These are phyloP conservation scores for Perca schrenkii DNA, from an alignment of 2,113 vertebrate genomes.

Conservation along the genomic window DNA sequence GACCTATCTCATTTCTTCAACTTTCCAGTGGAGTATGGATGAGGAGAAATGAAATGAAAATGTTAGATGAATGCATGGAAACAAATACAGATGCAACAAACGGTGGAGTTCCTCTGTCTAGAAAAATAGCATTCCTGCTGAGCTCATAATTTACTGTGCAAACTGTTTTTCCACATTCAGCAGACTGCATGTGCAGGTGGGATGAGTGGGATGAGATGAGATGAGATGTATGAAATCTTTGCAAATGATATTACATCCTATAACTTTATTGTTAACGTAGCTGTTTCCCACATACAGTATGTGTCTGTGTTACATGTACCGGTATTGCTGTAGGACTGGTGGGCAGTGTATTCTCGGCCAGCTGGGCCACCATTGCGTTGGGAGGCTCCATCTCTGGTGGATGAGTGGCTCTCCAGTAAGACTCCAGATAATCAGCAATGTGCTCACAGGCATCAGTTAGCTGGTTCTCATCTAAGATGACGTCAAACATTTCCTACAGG, in stretches of 20 bases:
- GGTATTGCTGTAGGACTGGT: constrained; percentile 83
- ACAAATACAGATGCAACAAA: constrained; percentile 24
- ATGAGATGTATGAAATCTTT: constrained; percentile 33
- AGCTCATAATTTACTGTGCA: constrained; percentile 1
- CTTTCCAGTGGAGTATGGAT: constrained; percentile 65
- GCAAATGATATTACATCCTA: neutral
- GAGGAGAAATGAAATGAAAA: constrained; percentile 77
- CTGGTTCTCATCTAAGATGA: constrained; percentile 98
- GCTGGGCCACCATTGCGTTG: constrained; percentile 90
- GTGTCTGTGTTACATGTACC: constrained; percentile 60
- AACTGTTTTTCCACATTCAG: constrained; percentile 11
- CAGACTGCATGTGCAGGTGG: constrained; percentile 7
- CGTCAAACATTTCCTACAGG: constrained; percentile 93
- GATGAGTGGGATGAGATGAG: constrained; percentile 13
- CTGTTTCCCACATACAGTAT: neutral
- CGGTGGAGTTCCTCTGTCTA: neutral
- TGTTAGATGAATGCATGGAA: constrained; percentile 67
- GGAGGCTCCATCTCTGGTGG: constrained; percentile 91
- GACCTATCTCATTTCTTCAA: constrained; percentile 79
- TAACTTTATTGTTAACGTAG: neutral
- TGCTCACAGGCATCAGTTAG: constrained; percentile 97
- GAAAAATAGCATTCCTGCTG: constrained; percentile 1
- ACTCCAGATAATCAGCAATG: constrained; percentile 96
- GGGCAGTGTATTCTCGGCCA: constrained; percentile 92
- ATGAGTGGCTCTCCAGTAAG: constrained; percentile 98